Conservation (phyloP, 2,797 vertebrate genomes). For the Denticeps clupeoides region DNA sequence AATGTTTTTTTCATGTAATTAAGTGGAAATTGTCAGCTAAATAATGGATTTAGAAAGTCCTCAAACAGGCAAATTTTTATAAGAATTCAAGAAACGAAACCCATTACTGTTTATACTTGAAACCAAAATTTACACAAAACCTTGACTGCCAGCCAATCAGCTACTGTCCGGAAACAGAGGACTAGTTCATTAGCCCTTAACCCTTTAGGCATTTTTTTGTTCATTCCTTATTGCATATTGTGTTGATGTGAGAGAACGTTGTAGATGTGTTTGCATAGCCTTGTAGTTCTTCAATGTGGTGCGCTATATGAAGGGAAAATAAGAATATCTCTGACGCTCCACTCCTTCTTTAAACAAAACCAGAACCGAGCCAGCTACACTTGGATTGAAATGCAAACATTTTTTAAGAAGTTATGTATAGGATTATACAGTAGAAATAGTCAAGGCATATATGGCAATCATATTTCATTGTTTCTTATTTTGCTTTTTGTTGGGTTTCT, state of each 20-base stretch:
- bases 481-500: constrained; percentile 38
- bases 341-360: neutral
- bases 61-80: too few relatives aligned
- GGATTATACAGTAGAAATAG: constrained; percentile 59
- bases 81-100: too few relatives aligned
- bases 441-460: constrained; percentile 52
- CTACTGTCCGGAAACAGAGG: neutral
- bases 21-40: too few relatives aligned
- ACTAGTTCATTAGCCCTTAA: neutral
- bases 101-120: too few relatives aligned
- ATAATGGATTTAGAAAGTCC: too few relatives aligned
- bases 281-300: too few relatives aligned
- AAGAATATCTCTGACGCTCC: too few relatives aligned
- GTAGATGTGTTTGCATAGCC: constrained; percentile 3
- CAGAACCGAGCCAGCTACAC: neutral
- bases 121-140: too few relatives aligned
- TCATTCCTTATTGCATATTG: neutral
- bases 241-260: neutral
- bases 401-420: constrained; percentile 1
- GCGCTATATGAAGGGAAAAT: too few relatives aligned
- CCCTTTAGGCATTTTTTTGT: constrained; percentile 1
- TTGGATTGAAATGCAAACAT: neutral
- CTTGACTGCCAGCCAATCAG: constrained; percentile 2
- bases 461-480: constrained; percentile 35
- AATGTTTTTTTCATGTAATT: too few relatives aligned